Percentiles rank a stretch among this genome's conserved stretches.
Evolutionary conservation across 2,113 vertebrate species (phyloP).

Genomic region (Panthera tigris): DNA sequence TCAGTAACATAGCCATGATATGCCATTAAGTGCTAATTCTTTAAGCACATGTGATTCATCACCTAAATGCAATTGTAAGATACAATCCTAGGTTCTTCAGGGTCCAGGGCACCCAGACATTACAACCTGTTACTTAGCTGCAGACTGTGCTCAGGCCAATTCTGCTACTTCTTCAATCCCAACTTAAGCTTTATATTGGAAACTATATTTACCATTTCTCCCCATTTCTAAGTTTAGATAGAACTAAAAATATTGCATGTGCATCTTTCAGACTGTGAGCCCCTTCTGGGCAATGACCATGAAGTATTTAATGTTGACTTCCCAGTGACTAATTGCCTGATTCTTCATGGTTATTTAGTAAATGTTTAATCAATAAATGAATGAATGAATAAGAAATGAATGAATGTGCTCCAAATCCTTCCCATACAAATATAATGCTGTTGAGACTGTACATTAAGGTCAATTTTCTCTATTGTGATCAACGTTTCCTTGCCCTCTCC

Average conservation of each 20-base stretch:
- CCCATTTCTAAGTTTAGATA: not conserved
- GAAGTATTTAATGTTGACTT: not conserved
- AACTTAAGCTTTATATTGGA: not conserved
- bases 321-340: not conserved
- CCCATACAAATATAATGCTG: not conserved
- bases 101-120: not conserved
- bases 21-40: not conserved
- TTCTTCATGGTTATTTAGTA: not conserved
- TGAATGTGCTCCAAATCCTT: not conserved
- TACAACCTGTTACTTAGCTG: not conserved
- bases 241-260: not conserved
- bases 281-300: not conserved
- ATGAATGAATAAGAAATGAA: constrained; percentile 17
- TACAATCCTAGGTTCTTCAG: not conserved
- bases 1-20: not conserved
- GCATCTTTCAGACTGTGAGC: not conserved
- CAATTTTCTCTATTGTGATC: not conserved
- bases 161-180: not conserved
- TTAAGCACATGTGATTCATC: not conserved
- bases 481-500: not conserved
- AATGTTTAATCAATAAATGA: not conserved
- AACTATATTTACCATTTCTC: not conserved
- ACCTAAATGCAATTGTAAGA: not conserved
- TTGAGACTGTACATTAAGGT: not conserved
- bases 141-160: not conserved